Evolutionary conservation across 2,888 invertebrate genomes (phyloP), one percentile per base, ranked within the genome.

Genomic region (Chromoteleia sp.): DNA sequence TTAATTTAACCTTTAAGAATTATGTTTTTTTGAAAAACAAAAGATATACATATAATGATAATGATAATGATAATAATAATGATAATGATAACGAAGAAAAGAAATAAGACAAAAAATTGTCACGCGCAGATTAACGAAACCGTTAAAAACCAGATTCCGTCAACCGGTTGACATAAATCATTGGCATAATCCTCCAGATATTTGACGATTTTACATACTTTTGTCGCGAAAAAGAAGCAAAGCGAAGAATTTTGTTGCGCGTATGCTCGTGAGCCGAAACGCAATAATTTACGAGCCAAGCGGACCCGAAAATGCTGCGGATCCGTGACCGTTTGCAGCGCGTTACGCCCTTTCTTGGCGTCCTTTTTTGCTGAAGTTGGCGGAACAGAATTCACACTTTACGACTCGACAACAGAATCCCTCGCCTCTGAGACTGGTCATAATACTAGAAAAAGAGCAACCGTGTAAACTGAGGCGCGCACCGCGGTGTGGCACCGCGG

Each of bases 351-450:
- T 21, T 19, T 25, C 52, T 54, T 19, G 30, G 56, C 25, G 63
- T 58, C 19, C 29, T 73, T 71, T 68, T 79, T 59, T 67, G 59
- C 56, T 48, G 12, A 33, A 54, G 14, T 70, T 78, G 73, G 84
- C 80, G 78, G 82, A 82, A 84, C 82, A 84, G 82, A 84, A 84
- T 84, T 82, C 70, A 70, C 68, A 78, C 63, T 84, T 84, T 84
- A 84, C 78, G 84, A 84, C 82, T 81, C 81, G 81, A 82, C 83
- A 82, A 84, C 83, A 75, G 83, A 83, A 82, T 82, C 82, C 61
- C 79, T 79, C 58, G 77, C 70, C 65, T 83, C 75, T 71, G 81
- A 78, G 73, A 54, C 81, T 56, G 63, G 74, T 71, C 76, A 83
- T 83, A 83, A 83, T 83, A 83, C 71, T 83, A 82, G 83, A 45